Evolutionary conservation across 64 coral and sea anemone genomes (phyloP).

Genomic region (Stichodactyla helianthus): DNA sequence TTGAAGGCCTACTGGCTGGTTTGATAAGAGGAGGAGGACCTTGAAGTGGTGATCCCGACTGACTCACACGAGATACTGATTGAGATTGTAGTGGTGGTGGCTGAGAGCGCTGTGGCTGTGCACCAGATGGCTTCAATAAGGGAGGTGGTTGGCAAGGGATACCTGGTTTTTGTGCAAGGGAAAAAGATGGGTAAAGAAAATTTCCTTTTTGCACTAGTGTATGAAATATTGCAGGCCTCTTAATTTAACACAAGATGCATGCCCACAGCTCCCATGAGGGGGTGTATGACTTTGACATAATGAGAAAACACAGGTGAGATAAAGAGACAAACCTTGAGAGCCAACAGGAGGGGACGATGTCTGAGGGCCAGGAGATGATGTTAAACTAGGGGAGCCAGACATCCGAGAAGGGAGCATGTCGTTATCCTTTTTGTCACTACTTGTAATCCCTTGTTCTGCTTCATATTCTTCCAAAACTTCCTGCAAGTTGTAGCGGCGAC

Average conservation of each 20-base stretch:
- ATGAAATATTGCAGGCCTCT: no score
- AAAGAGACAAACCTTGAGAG: conserved; percentile 61
- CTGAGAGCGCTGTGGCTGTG: conserved; percentile 51
- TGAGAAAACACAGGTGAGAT: not conserved
- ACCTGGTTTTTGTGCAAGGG: conserved; percentile 14
- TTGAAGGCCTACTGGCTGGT: conserved; percentile 55
- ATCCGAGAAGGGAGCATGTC: conserved; percentile 56
- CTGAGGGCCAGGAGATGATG: conserved; percentile 68
- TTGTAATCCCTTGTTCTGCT: conserved; percentile 93
- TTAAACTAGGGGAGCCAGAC: conserved; percentile 52
- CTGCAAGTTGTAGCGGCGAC: conserved; percentile 83
- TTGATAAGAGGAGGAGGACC: conserved; percentile 87
- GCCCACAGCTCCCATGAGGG: no score
- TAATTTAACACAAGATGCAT: no score
- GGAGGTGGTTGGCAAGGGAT: conserved; percentile 82
- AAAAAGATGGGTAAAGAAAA: not conserved
- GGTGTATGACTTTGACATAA: no score
- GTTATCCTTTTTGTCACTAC: conserved; percentile 87
- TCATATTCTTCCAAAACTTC: conserved; percentile 94
- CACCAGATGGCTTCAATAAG: conserved; percentile 71
- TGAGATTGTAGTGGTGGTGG: conserved; percentile 65
- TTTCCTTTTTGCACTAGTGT: no score
- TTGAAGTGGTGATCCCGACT: conserved; percentile 50
- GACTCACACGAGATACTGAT: conserved; percentile 46
- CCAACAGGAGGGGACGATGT: conserved; percentile 66